Evolutionary conservation across 2,888 invertebrate species (phyloP).

Genomic region (Ophioninae sp.): DNA sequence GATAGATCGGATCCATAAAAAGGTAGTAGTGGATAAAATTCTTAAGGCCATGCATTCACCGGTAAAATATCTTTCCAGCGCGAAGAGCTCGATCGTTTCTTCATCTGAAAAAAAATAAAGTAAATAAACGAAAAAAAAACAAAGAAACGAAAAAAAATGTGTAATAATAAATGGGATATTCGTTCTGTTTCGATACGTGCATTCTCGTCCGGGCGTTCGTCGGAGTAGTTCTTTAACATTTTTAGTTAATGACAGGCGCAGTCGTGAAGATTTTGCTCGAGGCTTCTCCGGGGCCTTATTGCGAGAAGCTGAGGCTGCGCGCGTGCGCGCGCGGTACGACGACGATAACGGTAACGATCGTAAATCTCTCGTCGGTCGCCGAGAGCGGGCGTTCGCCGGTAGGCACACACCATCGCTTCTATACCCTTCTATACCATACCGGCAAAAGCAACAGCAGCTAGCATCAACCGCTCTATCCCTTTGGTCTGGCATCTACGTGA

Average conservation of each 20-base stretch:
- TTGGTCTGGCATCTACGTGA: conserved; percentile 51
- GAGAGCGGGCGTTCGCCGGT: conserved; percentile 59
- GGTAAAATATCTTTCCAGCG: neutral
- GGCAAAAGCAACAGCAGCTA: conserved; percentile 50
- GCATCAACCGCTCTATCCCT: conserved; percentile 57
- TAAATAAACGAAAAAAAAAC: no score
- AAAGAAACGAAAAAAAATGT: conserved; percentile 21
- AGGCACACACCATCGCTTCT: conserved; percentile 44
- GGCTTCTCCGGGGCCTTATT: conserved; percentile 9
- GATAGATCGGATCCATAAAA: no score
- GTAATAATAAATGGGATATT: conserved; percentile 24
- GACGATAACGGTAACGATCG: conserved; percentile 60
- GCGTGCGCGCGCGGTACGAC: conserved; percentile 30
- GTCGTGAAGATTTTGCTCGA: conserved; percentile 31
- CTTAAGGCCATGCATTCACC: conserved; percentile 1
- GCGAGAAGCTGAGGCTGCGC: conserved; percentile 6
- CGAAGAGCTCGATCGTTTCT: neutral
- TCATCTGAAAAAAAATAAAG: neutral
- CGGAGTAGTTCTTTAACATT: conserved; percentile 10
- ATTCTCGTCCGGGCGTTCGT: neutral
- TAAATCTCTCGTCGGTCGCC: conserved; percentile 60
- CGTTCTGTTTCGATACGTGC: conserved; percentile 4
- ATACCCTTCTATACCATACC: conserved; percentile 1
- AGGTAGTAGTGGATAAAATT: neutral
- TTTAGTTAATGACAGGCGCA: conserved; percentile 44